Evolutionary conservation across 2,797 vertebrate species (phyloP).

Genomic region (Bucorvus abyssinicus): DNA sequence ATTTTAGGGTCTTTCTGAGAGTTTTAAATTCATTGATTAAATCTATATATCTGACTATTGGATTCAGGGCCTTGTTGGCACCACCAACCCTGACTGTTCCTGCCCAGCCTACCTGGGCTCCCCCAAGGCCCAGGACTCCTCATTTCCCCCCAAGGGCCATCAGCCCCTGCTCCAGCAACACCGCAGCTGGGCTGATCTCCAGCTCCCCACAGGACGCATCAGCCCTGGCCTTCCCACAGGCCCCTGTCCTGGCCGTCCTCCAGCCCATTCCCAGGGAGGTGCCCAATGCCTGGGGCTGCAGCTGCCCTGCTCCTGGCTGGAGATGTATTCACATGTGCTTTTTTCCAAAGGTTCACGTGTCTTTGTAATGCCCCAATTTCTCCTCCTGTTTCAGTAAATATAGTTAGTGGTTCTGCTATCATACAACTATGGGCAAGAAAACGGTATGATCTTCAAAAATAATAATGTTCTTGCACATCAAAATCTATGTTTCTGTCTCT

Average conservation of each 20-base stretch:
- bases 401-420: not conserved
- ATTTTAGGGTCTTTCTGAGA: not conserved
- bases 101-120: accelerated
- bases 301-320: not conserved
- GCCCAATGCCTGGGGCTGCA: accelerated
- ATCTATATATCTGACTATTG: not conserved
- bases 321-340: too few relatives aligned
- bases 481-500: not conserved
- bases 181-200: not conserved
- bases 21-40: not conserved
- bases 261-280: not conserved
- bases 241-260: not conserved
- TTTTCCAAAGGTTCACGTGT: not conserved
- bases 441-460: conserved; percentile 7
- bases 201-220: not conserved
- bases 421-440: not conserved
- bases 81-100: not conserved
- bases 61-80: not conserved
- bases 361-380: not conserved
- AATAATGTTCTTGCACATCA: not conserved
- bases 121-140: not conserved
- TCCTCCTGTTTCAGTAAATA: not conserved
- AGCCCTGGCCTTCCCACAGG: not conserved
- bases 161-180: not conserved
- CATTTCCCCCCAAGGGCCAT: accelerated